These are phyloP conservation scores for Arvicanthis niloticus DNA, from an alignment of 2,113 vertebrate genomes.

Conservation along the genomic window DNA sequence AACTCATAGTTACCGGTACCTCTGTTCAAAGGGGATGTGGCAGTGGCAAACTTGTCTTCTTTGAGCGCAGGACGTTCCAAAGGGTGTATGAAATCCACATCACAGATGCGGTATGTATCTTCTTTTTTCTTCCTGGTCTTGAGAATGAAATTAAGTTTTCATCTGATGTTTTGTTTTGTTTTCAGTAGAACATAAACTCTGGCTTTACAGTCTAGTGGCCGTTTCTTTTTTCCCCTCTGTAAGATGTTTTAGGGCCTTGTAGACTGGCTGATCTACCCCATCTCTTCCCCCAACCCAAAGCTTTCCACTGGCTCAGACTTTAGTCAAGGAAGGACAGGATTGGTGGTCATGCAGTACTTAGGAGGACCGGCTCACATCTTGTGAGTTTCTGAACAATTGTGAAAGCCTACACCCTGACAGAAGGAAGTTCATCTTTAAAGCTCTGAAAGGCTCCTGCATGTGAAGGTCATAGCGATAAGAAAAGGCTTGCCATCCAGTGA, in stretches of 20 bases:
- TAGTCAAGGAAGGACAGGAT: not conserved
- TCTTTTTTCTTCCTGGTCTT: slow-evolving; percentile 31
- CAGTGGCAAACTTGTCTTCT: slow-evolving; percentile 95
- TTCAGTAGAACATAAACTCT: not conserved
- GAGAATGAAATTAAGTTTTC: slow-evolving; percentile 46
- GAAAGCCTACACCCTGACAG: not conserved
- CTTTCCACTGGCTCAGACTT: not conserved
- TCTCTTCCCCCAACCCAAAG: not conserved
- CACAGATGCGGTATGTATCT: slow-evolving; percentile 92
- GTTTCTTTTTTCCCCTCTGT: not conserved
- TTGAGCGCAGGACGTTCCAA: slow-evolving; percentile 92
- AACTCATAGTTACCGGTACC: slow-evolving; percentile 94
- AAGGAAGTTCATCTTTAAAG: not conserved
- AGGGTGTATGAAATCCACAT: slow-evolving; percentile 96
- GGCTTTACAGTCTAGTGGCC: not conserved
- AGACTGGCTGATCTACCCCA: not conserved
- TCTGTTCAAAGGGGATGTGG: slow-evolving; percentile 95
- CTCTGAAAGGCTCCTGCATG: slow-evolving; percentile 37
- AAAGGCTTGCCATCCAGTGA: not conserved
- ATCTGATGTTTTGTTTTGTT: not conserved
- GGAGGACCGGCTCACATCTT: not conserved
- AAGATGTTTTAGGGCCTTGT: not conserved
- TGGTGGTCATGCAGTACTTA: not conserved
- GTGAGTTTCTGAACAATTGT: not conserved
- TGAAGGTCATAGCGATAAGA: not conserved